A percentile compares a stretch with the other conserved stretches of the same genome.
Evolutionary conservation across 2,113 vertebrate species (phyloP).

Genomic region (Serilophus lunatus): DNA sequence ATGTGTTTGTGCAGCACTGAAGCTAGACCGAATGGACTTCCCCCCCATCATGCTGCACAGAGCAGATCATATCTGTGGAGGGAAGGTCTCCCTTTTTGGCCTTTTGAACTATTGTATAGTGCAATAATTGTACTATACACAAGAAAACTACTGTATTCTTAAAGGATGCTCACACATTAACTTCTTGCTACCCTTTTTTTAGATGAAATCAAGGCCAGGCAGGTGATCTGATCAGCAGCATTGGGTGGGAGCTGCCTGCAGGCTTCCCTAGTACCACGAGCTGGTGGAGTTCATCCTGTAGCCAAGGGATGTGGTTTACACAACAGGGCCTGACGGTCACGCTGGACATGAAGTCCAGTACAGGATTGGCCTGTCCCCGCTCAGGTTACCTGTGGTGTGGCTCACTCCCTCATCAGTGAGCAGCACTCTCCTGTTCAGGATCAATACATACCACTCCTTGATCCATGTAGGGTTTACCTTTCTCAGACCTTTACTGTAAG

Average conservation of each 20-base stretch:
- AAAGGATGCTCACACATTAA: not conserved
- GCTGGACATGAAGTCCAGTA: not conserved
- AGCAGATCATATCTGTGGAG: not conserved
- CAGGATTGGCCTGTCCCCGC: not conserved
- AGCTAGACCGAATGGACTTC: not conserved
- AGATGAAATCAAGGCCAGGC: not conserved
- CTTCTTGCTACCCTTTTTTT: not conserved
- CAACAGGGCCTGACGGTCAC: rapidly evolving
- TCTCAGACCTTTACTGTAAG: not conserved
- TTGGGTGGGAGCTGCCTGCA: not conserved
- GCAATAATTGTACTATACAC: not conserved
- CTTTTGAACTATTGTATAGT: not conserved
- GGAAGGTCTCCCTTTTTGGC: not conserved
- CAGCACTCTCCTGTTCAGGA: not conserved
- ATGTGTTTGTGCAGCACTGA: rapidly evolving
- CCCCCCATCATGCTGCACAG: rapidly evolving
- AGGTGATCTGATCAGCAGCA: rapidly evolving
- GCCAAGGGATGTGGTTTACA: rapidly evolving
- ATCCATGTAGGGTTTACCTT: not conserved
- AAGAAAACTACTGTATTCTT: not conserved
- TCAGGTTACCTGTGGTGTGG: not conserved
- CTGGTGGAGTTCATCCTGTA: not conserved
- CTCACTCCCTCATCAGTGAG: not conserved
- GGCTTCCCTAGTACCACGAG: rapidly evolving
- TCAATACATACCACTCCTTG: not conserved